Conservation (phyloP, 1,140 invertebrate genomes). For the Lysiphlebus fabarum region DNA sequence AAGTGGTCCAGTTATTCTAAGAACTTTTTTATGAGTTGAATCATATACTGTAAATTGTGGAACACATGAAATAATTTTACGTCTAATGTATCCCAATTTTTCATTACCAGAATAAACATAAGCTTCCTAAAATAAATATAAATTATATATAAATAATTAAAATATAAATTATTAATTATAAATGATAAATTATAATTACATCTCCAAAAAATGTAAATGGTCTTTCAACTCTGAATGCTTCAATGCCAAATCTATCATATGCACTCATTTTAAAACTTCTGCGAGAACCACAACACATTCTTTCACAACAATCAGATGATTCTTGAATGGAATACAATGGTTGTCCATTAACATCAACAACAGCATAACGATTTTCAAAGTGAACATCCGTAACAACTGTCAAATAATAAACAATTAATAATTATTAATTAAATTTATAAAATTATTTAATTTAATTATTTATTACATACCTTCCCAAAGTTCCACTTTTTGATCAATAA, state of each 20-base stretch:
- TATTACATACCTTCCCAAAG: constrained; percentile 70
- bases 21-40: constrained; percentile 49
- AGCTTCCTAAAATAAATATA: background rate
- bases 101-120: background rate
- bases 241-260: constrained; percentile 71
- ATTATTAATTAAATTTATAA: background rate
- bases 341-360: constrained; percentile 27
- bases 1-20: constrained; percentile 68
- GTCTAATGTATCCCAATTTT: background rate
- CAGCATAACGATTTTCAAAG: constrained; percentile 39
- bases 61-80: background rate
- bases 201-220: constrained; percentile 1
- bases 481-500: constrained; percentile 78
- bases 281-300: constrained; percentile 74
- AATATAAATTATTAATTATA: background rate
- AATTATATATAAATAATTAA: background rate
- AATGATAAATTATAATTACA: background rate
- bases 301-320: constrained; percentile 74
- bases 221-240: constrained; percentile 39
- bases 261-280: constrained; percentile 85
- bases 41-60: background rate
- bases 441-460: background rate
- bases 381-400: constrained; percentile 35
- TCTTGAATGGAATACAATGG: constrained; percentile 80
- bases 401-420: background rate